These are phyloP conservation scores for Periphyllus acericola DNA, from an alignment of 2,888 invertebrate species.

Conservation along the genomic window DNA sequence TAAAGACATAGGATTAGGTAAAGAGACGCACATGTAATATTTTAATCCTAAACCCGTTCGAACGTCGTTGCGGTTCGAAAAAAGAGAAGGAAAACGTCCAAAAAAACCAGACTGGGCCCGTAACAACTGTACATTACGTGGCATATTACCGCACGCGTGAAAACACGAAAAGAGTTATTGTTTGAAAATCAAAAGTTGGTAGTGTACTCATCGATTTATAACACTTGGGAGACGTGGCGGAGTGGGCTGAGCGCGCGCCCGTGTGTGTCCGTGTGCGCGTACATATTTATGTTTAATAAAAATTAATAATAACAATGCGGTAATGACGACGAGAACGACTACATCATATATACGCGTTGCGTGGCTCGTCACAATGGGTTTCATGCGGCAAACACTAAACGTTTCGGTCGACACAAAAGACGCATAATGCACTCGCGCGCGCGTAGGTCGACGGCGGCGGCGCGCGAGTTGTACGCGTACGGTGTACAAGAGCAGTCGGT, in stretches of 20 bases:
- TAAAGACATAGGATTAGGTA: no score
- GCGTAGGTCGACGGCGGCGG: background rate
- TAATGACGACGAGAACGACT: background rate
- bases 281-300: background rate
- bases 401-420: constrained; percentile 1
- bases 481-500: background rate
- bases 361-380: background rate
- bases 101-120: no score
- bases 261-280: background rate
- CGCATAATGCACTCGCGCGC: background rate
- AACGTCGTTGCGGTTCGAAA: no score
- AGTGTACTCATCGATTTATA: background rate
- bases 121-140: no score
- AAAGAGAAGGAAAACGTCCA: no score
- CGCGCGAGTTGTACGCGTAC: no score
- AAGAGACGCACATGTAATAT: no score
- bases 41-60: no score
- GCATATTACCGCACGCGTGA: background rate
- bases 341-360: background rate
- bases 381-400: background rate
- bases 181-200: background rate
- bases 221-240: background rate
- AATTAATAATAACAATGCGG: background rate
- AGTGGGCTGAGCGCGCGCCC: background rate
- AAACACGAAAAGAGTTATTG: background rate